Evolutionary conservation across 35 echinoderm and acorn worm species (phyloP).

Genomic region (Strongylocentrotus purpuratus): DNA sequence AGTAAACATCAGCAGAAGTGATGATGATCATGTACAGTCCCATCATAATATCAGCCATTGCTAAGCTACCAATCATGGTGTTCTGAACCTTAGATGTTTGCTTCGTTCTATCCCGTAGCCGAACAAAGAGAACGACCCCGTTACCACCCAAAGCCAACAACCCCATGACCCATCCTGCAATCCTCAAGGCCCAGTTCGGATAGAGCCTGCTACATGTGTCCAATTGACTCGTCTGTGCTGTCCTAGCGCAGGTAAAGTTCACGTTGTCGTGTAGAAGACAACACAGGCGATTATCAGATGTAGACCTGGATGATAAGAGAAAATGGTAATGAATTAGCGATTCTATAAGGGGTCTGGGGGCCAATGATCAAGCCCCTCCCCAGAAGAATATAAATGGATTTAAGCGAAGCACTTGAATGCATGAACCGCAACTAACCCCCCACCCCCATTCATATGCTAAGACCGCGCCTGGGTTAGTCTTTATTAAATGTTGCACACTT

Average conservation of each 20-base stretch:
- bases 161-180: conserved; percentile 34
- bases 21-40: conserved; percentile 75
- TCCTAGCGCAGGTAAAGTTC: conserved; percentile 9
- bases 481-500: too few relatives aligned
- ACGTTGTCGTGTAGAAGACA: conserved; percentile 30
- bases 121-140: conserved; percentile 34
- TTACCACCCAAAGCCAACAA: conserved; percentile 27
- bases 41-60: conserved; percentile 73
- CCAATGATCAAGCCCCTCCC: too few relatives aligned
- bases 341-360: too few relatives aligned
- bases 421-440: too few relatives aligned
- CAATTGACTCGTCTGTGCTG: conserved; percentile 29
- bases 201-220: conserved; percentile 56
- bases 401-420: too few relatives aligned
- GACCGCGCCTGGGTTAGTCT: too few relatives aligned
- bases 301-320: neutral
- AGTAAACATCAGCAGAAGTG: conserved; percentile 61
- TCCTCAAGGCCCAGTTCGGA: neutral
- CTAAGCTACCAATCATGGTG: conserved; percentile 57
- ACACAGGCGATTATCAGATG: conserved; percentile 40
- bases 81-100: conserved; percentile 23
- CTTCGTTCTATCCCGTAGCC: neutral
- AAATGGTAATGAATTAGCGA: neutral
- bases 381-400: too few relatives aligned
- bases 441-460: too few relatives aligned